Base-by-base conservation (phyloP, 2,113 vertebrate genomes). In the Psilopogon haemacephalus region DNA sequence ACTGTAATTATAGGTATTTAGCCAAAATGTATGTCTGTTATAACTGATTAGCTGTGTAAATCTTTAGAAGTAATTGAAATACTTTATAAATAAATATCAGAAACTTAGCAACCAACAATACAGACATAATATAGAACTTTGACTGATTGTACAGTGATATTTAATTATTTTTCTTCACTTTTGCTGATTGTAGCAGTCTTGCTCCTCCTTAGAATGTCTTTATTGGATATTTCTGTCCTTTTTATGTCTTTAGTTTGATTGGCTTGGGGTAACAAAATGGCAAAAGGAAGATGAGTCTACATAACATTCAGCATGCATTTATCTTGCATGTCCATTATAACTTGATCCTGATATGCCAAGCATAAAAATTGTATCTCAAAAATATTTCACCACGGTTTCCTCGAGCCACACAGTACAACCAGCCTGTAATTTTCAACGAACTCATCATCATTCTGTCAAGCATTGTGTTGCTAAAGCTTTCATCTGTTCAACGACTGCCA, bases 1-100 rank as follows among this genome's bases (percentile, higher is more conserved):
- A 96, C 95, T 97, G 86, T 98, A 97, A 98, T 98, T 97, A 97
- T 94, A 97, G 96, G 95, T 96, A 97, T 98, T 98, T 97, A 98
- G 93, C 87, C 92, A 95, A 97, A 97, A 97, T 89, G 87, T 94
- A 96, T 84, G 93, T 97, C 96, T 97, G 94, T 96, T 96, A 78
- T 92, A 97, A 97, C 95, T 98, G 95, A 96, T 97, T 96, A 95
- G 94, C 85, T 93, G 69, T 85, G 73, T 77, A 97, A 97, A 81
- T 97, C 95, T 97, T 93, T 83, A 76, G 40, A 97, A 95, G 84
- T 97, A 97, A 97, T 93, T 97, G 94, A 98, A 98, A 97, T 96
- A 96, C 88, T 97, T 97, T 95, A 95, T 91, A 97, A 97, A 97
- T 95, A 94, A 94, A 97, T 96, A 87, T 58, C 55, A 71, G 82